These are phyloP conservation scores for Takifugu flavidus DNA, from an alignment of 2,113 vertebrate genomes.

Conservation along the genomic window DNA sequence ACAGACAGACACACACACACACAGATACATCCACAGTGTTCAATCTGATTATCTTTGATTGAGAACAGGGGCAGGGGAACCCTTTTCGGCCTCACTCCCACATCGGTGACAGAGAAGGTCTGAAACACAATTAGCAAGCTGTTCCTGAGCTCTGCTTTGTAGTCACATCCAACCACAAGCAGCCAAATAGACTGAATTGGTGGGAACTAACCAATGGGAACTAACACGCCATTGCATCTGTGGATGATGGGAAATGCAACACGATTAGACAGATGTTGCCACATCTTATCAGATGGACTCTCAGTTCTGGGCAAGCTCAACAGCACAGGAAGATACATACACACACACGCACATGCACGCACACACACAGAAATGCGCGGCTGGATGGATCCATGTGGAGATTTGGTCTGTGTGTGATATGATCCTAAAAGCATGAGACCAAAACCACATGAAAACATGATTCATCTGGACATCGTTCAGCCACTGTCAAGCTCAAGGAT, in stretches of 20 bases:
- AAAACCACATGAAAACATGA: slow-evolving; percentile 54
- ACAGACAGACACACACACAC: slow-evolving; percentile 25
- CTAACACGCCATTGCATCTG: slow-evolving; percentile 57
- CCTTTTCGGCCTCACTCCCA: slow-evolving; percentile 72
- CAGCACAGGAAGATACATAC: slow-evolving; percentile 22
- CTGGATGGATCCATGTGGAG: slow-evolving; percentile 51
- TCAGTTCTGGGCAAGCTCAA: too few relatives aligned
- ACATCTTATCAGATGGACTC: slow-evolving; percentile 66
- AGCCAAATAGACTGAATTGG: slow-evolving; percentile 72
- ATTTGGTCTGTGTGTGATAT: slow-evolving; percentile 56
- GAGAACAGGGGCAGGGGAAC: slow-evolving; percentile 73
- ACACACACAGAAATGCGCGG: background rate
- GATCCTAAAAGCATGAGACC: slow-evolving; percentile 34
- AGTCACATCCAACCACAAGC: slow-evolving; percentile 72
- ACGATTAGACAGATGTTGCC: slow-evolving; percentile 72
- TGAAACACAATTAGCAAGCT: slow-evolving; percentile 77
- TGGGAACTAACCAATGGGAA: slow-evolving; percentile 74
- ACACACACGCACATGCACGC: slow-evolving; percentile 1
- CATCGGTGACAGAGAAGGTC: slow-evolving; percentile 75
- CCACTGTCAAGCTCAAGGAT: slow-evolving; percentile 41
- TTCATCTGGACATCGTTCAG: slow-evolving; percentile 49
- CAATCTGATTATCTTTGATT: slow-evolving; percentile 76
- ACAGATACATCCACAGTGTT: slow-evolving; percentile 60
- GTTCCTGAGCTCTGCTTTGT: slow-evolving; percentile 70
- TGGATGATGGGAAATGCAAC: slow-evolving; percentile 61